phyloP scores from a whole-genome alignment of 1,140 invertebrate genomes.

The Brachionus calyciflorus region DNA sequence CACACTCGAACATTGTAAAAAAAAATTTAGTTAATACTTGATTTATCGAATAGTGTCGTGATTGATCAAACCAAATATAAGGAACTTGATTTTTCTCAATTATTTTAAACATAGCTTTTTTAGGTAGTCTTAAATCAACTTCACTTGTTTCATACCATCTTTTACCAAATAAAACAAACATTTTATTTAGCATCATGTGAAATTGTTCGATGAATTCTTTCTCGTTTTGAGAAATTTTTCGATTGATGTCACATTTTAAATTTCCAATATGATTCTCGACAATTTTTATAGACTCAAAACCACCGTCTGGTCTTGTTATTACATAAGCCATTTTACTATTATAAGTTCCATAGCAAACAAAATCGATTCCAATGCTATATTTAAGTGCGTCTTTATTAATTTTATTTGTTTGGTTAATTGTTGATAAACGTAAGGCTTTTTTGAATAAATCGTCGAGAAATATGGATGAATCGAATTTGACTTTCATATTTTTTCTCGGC shows the following conservation, averaged over 20 bases:
- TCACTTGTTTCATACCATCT: constrained; percentile 17
- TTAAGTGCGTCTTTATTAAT: not conserved
- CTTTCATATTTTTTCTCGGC: constrained; percentile 16
- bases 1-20: not conserved
- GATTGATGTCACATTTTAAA: not conserved
- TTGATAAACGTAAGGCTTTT: not conserved
- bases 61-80: not conserved
- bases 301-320: not conserved
- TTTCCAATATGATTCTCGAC: not conserved
- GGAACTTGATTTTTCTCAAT: constrained; percentile 1
- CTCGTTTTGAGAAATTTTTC: constrained; percentile 3
- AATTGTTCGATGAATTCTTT: constrained; percentile 15
- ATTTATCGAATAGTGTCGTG: not conserved
- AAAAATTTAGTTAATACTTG: constrained; percentile 14
- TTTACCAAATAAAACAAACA: constrained; percentile 9
- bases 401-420: not conserved
- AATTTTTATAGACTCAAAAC: not conserved
- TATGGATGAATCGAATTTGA: constrained; percentile 25
- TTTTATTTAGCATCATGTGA: constrained; percentile 22
- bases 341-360: not conserved
- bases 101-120: constrained; percentile 3
- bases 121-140: not conserved
- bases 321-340: constrained; percentile 16
- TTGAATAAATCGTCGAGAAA: constrained; percentile 24
- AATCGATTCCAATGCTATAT: constrained; percentile 12